phyloP scores from a whole-genome alignment of 1,140 invertebrate genomes.

The Amyelois transitella region DNA sequence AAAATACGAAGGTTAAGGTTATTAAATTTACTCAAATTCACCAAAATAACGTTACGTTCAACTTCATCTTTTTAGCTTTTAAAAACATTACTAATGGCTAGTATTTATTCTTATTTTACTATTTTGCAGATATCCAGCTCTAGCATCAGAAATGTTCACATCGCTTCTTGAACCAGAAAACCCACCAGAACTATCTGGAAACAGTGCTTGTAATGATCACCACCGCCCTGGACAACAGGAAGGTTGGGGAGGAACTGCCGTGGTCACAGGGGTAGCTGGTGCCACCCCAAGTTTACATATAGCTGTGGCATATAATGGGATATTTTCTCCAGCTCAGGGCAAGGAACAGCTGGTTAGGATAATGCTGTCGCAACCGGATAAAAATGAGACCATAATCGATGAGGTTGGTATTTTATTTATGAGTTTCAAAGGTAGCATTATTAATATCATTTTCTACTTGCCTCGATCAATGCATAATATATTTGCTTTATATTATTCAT shows the following conservation, averaged over 20 bases:
- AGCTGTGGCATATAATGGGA: conserved; percentile 87
- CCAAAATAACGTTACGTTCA: no score
- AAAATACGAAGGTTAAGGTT: no score
- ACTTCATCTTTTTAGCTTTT: no score
- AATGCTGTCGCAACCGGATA: conserved; percentile 80
- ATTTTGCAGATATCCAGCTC: conserved; percentile 75
- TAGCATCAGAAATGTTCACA: conserved; percentile 89
- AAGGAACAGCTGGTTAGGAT: conserved; percentile 81
- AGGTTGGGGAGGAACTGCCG: conserved; percentile 89
- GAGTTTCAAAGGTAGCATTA: no score
- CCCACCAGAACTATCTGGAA: conserved; percentile 52
- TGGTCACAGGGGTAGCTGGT: conserved; percentile 85
- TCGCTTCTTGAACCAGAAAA: conserved; percentile 82
- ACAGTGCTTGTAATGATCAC: conserved; percentile 61
- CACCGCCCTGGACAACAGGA: conserved; percentile 74
- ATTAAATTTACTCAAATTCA: no score
- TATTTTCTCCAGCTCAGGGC: conserved; percentile 78
- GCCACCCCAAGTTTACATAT: conserved; percentile 87
- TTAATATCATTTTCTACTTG: no score
- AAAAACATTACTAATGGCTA: background rate
- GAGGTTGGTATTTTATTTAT: no score
- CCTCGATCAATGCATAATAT: no score
- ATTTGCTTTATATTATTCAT: no score
- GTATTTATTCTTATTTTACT: background rate
- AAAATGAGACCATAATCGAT: conserved; percentile 81